Evolutionary conservation across 2,888 invertebrate genomes (phyloP).

Genomic region (Amphipyra berbera): DNA sequence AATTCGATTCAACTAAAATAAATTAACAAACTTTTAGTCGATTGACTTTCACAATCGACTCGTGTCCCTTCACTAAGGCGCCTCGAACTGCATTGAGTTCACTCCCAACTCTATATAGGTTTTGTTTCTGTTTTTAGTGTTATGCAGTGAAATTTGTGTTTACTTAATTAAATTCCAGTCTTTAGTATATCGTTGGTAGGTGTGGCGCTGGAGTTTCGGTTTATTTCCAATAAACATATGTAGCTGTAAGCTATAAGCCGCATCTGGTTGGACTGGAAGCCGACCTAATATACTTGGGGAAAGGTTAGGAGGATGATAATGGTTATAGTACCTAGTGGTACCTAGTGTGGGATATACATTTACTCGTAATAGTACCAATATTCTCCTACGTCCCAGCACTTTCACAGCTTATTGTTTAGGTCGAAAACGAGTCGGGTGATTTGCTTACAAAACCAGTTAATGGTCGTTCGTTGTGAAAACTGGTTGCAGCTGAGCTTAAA

Average conservation of each 20-base stretch:
- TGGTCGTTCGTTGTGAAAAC: too few species aligned
- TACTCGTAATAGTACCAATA: too few species aligned
- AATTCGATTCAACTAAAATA: too few species aligned
- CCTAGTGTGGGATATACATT: too few species aligned
- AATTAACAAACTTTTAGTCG: too few species aligned
- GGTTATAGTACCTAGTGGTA: background rate
- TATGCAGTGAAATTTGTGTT: constrained; percentile 57
- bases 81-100: constrained; percentile 51
- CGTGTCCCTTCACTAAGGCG: constrained; percentile 34
- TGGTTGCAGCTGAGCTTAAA: too few species aligned
- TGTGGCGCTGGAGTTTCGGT: constrained; percentile 18
- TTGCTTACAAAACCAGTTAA: too few species aligned
- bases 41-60: constrained; percentile 7
- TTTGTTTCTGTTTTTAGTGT: constrained; percentile 59
- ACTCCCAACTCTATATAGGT: constrained; percentile 35
- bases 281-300: background rate
- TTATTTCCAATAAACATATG: constrained; percentile 23
- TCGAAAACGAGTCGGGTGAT: too few species aligned
- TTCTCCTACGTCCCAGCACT: too few species aligned
- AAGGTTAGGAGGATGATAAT: background rate
- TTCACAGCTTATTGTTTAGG: too few species aligned
- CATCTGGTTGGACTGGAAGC: background rate
- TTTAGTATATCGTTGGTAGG: constrained; percentile 38
- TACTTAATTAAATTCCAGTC: constrained; percentile 62
- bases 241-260: background rate